Conservation (phyloP, 2,113 vertebrate species). For the Passer domesticus region DNA sequence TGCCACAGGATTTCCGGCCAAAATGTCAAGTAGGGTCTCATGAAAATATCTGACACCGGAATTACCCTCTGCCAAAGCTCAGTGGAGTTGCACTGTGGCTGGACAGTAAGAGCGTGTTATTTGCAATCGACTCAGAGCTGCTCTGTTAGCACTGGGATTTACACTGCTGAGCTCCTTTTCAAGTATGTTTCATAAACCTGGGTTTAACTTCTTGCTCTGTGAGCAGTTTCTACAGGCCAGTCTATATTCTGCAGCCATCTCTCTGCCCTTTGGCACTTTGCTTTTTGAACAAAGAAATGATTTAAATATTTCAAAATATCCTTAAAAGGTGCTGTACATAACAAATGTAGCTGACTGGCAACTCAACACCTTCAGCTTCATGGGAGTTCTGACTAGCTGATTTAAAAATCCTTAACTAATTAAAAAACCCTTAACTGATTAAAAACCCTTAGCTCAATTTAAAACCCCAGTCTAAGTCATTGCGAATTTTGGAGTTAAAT, state of each 20-base stretch:
- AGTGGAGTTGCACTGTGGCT: neutral
- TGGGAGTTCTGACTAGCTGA: neutral
- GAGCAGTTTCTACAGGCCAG: neutral
- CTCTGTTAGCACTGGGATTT: slow-evolving; percentile 48
- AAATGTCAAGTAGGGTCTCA: slow-evolving; percentile 50
- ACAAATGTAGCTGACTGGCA: neutral
- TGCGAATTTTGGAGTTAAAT: neutral
- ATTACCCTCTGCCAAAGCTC: slow-evolving; percentile 33
- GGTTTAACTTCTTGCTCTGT: neutral
- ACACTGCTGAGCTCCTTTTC: slow-evolving; percentile 6
- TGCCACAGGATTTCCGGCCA: slow-evolving; percentile 27
- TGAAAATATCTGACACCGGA: slow-evolving; percentile 42
- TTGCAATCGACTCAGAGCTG: slow-evolving; percentile 20
- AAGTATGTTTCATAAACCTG: slow-evolving; percentile 5
- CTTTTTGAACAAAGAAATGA: neutral
- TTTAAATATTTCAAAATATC: neutral
- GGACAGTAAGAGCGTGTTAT: slow-evolving; percentile 16
- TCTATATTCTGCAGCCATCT: neutral
- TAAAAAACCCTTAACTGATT: neutral
- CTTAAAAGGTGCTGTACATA: neutral
- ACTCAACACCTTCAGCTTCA: neutral
- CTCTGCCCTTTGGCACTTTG: neutral
- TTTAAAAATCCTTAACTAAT: neutral
- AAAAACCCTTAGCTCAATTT: neutral
- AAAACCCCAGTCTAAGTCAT: neutral